Evolutionary conservation across 2,797 vertebrate genomes (phyloP), one percentile per base, ranked within the genome.

Genomic region (Vireo griseus): DNA sequence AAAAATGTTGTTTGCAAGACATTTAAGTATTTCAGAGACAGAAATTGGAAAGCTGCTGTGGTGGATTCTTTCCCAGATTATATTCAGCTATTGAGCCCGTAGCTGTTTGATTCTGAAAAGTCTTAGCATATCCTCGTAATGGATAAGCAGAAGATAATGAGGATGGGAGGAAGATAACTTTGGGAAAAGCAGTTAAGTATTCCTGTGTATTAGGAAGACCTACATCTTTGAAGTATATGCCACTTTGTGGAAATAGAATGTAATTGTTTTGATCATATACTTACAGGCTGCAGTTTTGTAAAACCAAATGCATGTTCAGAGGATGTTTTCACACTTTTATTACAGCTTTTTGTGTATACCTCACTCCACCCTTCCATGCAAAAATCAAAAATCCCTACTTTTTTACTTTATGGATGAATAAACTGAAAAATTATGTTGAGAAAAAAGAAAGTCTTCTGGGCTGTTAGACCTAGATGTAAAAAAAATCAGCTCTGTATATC

Each of bases 351-450:
- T 85, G 52, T 57, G 42, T 86, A 37, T 25, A 26, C 48, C 68
- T 66, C 24, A 8, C 47, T 91, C 67, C 76, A 65, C 47, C 61
- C 63, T 87, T 92, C 67, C 67, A n/a, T 85, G 68, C 86, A 95
- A 75, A 88, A 63, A 79, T 87, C 69, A 61, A 20, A 94, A 96
- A 75, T 68, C 28, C 39, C 69, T 86, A 13, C 8, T 89, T 95
- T 86, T 89, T 95, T 86, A 74, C 74, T 89, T 95, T 88, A 66
- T 90, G 87, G 73, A 79, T 96, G 88, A 94, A 80, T 89, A 93
- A 92, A 71, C 92, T 82, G 61, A 61, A 92, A 92, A 96, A 94
- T 88, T 82, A 25, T 57, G 13, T 84, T 86, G 66, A 67, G 58
- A 73, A 74, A 94, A 95, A 91, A 42, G n/a, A 68, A 94, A 76